Evolutionary conservation across 2,888 invertebrate species (phyloP), one percentile per base, ranked within the genome.

Genomic region (Cinara cedri): DNA sequence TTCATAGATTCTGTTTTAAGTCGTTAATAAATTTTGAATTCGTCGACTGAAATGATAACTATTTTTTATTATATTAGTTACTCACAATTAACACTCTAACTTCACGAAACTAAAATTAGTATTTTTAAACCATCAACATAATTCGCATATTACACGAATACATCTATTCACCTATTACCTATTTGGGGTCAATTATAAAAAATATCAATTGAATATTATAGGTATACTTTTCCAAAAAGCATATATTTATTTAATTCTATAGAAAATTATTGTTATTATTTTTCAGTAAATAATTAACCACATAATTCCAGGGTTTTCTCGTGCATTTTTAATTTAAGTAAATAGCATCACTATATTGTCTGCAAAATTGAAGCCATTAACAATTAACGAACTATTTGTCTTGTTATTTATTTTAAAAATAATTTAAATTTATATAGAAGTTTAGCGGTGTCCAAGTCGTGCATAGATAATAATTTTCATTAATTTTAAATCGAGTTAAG

Each of bases 351-450:
- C 19, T 70, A 13, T 6, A 34, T 34, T 34, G 68, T 54, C 8
- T 34, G 70, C n/a, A 42, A 54, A 42, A 70, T 70, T 54, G n/a
- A 68, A 68, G 68, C 24, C 44, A 68, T 46, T 68, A 68, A 68
- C 14, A 49, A 49, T 46, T 66, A 66, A 66, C 46, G 14, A 46
- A 66, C 46, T 66, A 46, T 66, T 68, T 24, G 49, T 68, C 49
- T 26, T 19, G 26, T 49, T 68, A n/a, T 51, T 26, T 68, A 68
- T 49, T 68, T 68, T 46, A 26, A 68, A 68, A 68, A n/a, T 34
- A 34, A 34, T 34, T 34, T 34, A 34, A 34, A 34, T 34, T 34
- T 34, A 34, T 34, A 34, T 34, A 49, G 16, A 24, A 9, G 54
- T 63, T 42, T 21, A 49, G 13, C 26, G 44, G 49, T 26, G 26